Evolutionary conservation across 2,797 vertebrate genomes (phyloP), one percentile per base, ranked within the genome.

Genomic region (Macropodus opercularis): DNA sequence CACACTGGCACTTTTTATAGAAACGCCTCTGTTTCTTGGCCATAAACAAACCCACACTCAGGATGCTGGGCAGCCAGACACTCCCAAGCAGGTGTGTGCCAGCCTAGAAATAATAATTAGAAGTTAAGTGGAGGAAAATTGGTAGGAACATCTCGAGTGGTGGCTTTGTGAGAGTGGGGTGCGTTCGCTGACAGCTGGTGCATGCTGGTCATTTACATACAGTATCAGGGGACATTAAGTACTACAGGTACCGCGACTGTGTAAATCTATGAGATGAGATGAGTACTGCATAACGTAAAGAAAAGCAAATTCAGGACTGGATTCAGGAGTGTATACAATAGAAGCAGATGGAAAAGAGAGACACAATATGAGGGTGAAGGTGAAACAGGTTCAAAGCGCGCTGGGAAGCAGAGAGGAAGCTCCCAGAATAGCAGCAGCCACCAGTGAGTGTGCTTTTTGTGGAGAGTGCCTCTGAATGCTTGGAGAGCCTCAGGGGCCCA

Each of bases 401-500:
- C 43, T 9, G 35, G 27, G 49, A 39, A 57, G 59, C 15, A 2
- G 42, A 57, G 65, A 54, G 51, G 69, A 77, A 66, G 54, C 69
- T 75, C 85, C 75, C 65, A 84, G 83, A 91, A 90, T 90, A 90
- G 89, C 85, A 86, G 70, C 69, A 61, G 67, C 15, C 48, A 83
- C 54, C 71, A 72, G 47, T 35, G 61, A 72, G 75, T 53, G 66
- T 78, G 79, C 87, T 91, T 87, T 86, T 86, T 89, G 77, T 85
- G 83, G 81, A 80, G 69, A 75, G 85, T 68, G 83, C 71, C 79
- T 80, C 69, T 75, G 74, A 90, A 92, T 92, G 79, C 84, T 86
- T 89, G 79, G 81, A 85, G 87, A 81, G 83, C 81, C 78, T 85
- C 38, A 18, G 81, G 69, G 79, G 79, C 75, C 69, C 71, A 75